Evolutionary conservation across 1,140 invertebrate species (phyloP).

Genomic region (Ips nitidus): DNA sequence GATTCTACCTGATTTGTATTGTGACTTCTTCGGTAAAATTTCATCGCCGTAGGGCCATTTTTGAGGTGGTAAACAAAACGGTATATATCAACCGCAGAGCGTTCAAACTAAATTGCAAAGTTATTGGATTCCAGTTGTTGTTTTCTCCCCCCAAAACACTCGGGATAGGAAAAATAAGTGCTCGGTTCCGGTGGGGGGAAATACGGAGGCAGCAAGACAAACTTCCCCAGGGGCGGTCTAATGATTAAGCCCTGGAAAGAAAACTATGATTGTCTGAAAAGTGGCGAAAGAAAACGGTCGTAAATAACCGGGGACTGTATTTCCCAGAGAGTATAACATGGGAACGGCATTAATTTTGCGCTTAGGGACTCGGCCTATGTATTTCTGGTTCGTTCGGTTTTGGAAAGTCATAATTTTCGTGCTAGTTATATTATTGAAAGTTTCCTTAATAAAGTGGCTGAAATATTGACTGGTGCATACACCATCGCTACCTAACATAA

Average conservation of each 20-base stretch:
- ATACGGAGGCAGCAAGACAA: conserved; percentile 26
- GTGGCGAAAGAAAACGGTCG: conserved; percentile 44
- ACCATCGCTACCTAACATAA: too few relatives aligned
- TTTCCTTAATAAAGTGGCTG: too few relatives aligned
- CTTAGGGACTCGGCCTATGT: not conserved
- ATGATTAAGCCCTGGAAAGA: conserved; percentile 40
- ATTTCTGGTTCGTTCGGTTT: too few relatives aligned
- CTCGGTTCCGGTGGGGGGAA: conserved; percentile 21
- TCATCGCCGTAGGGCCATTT: not conserved
- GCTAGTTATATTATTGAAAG: too few relatives aligned
- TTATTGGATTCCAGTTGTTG: conserved; percentile 34
- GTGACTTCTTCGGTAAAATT: too few relatives aligned
- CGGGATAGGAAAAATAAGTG: conserved; percentile 34
- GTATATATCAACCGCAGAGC: conserved; percentile 17
- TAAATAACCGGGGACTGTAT: conserved; percentile 40
- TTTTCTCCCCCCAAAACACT: conserved; percentile 25
- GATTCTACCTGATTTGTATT: too few relatives aligned
- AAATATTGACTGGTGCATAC: too few relatives aligned
- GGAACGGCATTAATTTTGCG: conserved; percentile 28
- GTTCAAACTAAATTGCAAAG: conserved; percentile 30
- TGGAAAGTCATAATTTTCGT: too few relatives aligned
- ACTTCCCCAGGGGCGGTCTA: conserved; percentile 31
- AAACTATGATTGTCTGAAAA: conserved; percentile 49
- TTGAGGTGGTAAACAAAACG: conserved; percentile 11
- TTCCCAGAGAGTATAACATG: conserved; percentile 24